These are phyloP conservation scores for Procambarus virginalis DNA, from an alignment of 1,140 invertebrate genomes.

Conservation along the genomic window DNA sequence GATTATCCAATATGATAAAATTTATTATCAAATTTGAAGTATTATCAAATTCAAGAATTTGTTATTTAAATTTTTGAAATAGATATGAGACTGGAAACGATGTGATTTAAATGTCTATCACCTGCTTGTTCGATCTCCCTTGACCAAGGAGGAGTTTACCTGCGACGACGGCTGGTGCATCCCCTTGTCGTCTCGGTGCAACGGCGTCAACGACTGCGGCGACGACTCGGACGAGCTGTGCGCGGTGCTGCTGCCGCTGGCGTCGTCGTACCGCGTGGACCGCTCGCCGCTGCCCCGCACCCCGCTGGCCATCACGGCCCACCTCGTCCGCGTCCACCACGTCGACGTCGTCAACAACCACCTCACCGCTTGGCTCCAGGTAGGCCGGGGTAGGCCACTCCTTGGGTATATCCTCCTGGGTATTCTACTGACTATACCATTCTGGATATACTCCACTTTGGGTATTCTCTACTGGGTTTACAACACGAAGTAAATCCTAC, in stretches of 20 bases:
- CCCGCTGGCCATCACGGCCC: background rate
- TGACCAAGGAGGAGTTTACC: background rate
- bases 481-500: too few species aligned
- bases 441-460: too few species aligned
- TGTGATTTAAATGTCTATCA: too few species aligned
- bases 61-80: background rate
- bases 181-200: background rate
- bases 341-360: background rate
- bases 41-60: background rate
- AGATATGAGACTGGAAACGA: too few species aligned
- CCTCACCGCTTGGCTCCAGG: background rate
- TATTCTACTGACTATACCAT: too few species aligned
- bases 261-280: background rate
- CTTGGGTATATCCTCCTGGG: too few species aligned
- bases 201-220: conserved; percentile 18
- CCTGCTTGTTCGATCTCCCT: too few species aligned
- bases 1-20: too few species aligned
- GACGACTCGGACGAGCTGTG: conserved; percentile 19
- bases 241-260: background rate
- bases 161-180: conserved; percentile 8
- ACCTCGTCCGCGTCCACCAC: background rate
- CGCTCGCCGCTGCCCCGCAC: background rate
- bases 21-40: too few species aligned
- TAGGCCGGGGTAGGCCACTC: background rate
- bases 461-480: too few species aligned